Evolutionary conservation across 2,113 vertebrate species (phyloP).

Genomic region (Ancistrus triradiatus): DNA sequence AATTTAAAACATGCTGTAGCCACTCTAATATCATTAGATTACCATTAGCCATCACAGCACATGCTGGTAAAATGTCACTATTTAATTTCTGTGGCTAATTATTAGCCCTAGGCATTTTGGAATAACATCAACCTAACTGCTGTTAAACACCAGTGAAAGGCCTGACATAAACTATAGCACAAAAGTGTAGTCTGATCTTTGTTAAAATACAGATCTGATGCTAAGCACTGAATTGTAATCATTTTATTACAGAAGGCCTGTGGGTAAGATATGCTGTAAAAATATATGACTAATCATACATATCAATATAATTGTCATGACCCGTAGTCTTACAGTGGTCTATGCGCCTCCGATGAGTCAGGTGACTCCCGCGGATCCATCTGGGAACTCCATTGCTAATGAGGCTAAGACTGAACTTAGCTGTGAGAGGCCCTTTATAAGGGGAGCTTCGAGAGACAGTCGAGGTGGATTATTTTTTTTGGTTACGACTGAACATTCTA

Average conservation of each 20-base stretch:
- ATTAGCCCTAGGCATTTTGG: constrained; percentile 27
- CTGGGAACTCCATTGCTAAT: too few species aligned
- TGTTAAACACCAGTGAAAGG: constrained; percentile 22
- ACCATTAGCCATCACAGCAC: constrained; percentile 18
- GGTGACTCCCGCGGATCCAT: too few species aligned
- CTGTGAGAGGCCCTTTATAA: too few species aligned
- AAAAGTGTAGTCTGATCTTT: constrained; percentile 20
- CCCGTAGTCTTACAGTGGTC: too few species aligned
- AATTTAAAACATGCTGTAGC: constrained; percentile 30
- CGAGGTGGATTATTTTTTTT: too few species aligned
- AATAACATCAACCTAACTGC: constrained; percentile 6
- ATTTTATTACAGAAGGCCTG: background rate
- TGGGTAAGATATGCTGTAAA: background rate
- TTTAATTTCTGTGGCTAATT: constrained; percentile 32
- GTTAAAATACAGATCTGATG: constrained; percentile 15
- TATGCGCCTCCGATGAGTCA: too few species aligned
- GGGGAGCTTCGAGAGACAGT: too few species aligned
- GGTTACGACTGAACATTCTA: too few species aligned
- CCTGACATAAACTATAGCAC: constrained; percentile 20
- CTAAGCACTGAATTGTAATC: constrained; percentile 17
- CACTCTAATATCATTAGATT: constrained; percentile 20
- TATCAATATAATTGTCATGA: too few species aligned
- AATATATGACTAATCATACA: too few species aligned
- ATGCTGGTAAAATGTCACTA: constrained; percentile 35
- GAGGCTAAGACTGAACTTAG: too few species aligned